These are phyloP conservation scores for Apamea monoglypha DNA, from an alignment of 2,888 invertebrate species.

Conservation along the genomic window DNA sequence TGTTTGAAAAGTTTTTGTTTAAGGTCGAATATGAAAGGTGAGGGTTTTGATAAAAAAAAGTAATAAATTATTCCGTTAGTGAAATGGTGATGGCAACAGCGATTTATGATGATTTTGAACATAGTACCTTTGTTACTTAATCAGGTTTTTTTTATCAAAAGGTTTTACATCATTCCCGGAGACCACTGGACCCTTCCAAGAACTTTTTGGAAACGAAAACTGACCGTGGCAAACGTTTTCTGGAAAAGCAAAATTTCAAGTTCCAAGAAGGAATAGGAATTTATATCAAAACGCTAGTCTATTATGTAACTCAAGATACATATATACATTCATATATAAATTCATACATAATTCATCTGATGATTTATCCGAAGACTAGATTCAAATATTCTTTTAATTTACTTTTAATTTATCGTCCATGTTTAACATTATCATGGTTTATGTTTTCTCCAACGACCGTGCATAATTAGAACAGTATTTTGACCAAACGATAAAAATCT, in stretches of 20 bases:
- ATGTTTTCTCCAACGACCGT: slow-evolving; percentile 58
- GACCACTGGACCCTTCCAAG: fast-evolving
- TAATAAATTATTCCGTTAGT: neutral
- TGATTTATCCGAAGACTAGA: slow-evolving; percentile 52
- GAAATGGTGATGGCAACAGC: neutral
- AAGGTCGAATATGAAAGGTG: slow-evolving; percentile 45
- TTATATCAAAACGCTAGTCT: slow-evolving; percentile 6
- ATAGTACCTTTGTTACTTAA: neutral
- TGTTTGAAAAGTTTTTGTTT: slow-evolving; percentile 57
- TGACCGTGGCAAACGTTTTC: neutral
- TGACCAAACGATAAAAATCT: slow-evolving; percentile 60
- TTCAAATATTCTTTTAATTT: slow-evolving; percentile 51
- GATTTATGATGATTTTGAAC: neutral
- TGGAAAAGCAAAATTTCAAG: neutral
- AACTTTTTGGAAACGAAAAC: neutral
- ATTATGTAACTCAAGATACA: slow-evolving; percentile 8
- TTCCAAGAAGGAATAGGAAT: neutral
- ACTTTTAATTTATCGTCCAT: slow-evolving; percentile 51
- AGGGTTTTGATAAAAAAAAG: slow-evolving; percentile 28
- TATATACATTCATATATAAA: no score
- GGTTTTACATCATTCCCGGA: neutral
- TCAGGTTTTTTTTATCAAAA: neutral
- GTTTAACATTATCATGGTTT: slow-evolving; percentile 58
- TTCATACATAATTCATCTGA: slow-evolving; percentile 41
- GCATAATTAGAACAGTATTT: slow-evolving; percentile 58